Conservation (phyloP, 2,113 vertebrate species). For the Coracopsis vasa region DNA sequence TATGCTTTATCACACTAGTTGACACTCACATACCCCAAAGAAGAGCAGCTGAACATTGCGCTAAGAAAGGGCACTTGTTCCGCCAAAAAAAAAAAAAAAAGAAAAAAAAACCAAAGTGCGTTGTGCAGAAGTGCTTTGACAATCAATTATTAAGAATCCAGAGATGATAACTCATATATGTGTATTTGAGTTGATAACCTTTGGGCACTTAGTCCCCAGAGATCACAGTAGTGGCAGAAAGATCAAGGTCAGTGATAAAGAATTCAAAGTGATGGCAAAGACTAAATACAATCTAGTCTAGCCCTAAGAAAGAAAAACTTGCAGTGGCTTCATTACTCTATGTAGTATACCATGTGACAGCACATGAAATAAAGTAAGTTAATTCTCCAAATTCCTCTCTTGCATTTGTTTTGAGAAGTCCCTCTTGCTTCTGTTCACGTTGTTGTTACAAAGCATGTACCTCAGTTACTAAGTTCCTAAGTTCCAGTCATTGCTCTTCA, state of each 20-base stretch:
- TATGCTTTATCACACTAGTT: neutral
- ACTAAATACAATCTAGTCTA: neutral
- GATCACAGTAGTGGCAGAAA: neutral
- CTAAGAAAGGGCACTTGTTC: neutral
- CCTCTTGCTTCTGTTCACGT: neutral
- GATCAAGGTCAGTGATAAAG: neutral
- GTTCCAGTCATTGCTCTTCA: neutral
- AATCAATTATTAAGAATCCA: conserved; percentile 56
- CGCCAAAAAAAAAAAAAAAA: neutral
- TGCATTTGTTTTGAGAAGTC: neutral
- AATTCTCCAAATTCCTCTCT: neutral
- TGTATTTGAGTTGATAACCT: neutral
- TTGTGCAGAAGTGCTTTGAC: neutral
- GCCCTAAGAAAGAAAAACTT: neutral
- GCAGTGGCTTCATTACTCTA: neutral
- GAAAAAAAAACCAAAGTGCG: neutral
- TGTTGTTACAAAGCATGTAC: neutral
- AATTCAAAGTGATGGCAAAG: neutral
- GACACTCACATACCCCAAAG: neutral
- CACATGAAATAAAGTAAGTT: neutral
- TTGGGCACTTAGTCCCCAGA: neutral
- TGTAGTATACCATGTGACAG: fast-evolving
- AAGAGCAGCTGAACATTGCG: neutral
- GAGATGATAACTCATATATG: conserved; percentile 16
- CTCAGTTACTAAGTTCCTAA: neutral